phyloP scores from a whole-genome alignment of 2,888 invertebrate species.

The Caenorhabditis sinica region DNA sequence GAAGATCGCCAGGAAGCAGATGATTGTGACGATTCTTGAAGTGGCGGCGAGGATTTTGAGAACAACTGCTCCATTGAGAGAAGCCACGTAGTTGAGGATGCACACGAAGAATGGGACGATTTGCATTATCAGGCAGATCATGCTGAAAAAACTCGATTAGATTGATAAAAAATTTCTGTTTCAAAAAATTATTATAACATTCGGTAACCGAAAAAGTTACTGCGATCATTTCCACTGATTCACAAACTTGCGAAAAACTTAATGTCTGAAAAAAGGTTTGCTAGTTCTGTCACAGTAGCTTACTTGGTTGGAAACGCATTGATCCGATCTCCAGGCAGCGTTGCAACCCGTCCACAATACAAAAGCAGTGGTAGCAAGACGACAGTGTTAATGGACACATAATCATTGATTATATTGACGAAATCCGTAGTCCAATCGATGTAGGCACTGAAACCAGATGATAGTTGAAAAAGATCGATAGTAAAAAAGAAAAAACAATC shows the following conservation, averaged over 20 bases:
- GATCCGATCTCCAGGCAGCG: slow-evolving; percentile 65
- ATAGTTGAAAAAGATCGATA: no score
- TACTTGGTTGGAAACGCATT: slow-evolving; percentile 73
- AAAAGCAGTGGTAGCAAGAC: slow-evolving; percentile 65
- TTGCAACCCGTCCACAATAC: slow-evolving; percentile 70
- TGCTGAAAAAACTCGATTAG: slow-evolving; percentile 63
- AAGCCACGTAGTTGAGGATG: slow-evolving; percentile 63
- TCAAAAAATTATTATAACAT: background rate
- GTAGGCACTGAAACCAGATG: slow-evolving; percentile 58
- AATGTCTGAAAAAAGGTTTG: no score
- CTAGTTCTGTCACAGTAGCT: background rate
- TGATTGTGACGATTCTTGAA: slow-evolving; percentile 65
- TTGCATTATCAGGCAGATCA: slow-evolving; percentile 71
- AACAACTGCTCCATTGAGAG: slow-evolving; percentile 44
- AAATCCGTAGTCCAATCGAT: slow-evolving; percentile 65
- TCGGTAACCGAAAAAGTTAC: background rate
- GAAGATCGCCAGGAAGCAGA: slow-evolving; percentile 61
- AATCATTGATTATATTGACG: slow-evolving; percentile 62
- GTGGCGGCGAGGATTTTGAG: slow-evolving; percentile 62
- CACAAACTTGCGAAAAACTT: no score
- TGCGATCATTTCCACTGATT: background rate
- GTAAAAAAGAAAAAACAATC: slow-evolving; percentile 41
- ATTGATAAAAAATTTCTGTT: background rate
- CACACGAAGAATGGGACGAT: slow-evolving; percentile 72
- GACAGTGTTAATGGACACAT: slow-evolving; percentile 67